These are phyloP conservation scores for Enteromius paludinosus DNA, from an alignment of 2,797 vertebrate genomes.

Conservation along the genomic window DNA sequence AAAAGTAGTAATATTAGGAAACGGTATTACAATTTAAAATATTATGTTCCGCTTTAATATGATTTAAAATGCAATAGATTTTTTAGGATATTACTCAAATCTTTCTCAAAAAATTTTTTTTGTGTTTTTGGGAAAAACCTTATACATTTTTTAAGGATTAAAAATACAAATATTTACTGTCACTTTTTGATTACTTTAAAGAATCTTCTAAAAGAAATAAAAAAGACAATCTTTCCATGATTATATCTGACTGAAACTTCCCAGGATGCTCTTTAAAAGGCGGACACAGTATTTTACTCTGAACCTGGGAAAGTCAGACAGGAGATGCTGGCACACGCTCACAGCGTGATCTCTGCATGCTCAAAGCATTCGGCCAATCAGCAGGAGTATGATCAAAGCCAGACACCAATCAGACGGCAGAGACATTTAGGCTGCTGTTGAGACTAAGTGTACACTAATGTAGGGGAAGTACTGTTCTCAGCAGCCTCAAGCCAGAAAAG, in stretches of 20 bases:
- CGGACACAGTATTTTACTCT: neutral
- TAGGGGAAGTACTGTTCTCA: conserved; percentile 5
- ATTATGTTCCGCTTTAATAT: neutral
- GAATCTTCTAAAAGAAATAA: neutral
- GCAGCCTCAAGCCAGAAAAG: neutral
- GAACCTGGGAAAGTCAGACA: conserved; percentile 4
- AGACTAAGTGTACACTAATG: neutral
- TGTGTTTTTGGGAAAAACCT: neutral
- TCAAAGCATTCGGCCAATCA: conserved; percentile 34
- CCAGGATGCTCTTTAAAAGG: conserved; percentile 20
- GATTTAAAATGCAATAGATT: neutral
- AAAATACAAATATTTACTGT: neutral
- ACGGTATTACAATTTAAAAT: neutral
- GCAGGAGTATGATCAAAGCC: conserved; percentile 8
- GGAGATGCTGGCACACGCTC: conserved; percentile 24
- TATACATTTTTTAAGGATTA: neutral
- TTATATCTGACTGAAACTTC: neutral
- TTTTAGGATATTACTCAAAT: neutral
- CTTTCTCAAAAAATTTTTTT: no score
- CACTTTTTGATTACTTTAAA: neutral
- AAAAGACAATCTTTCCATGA: neutral
- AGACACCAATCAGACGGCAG: conserved; percentile 42
- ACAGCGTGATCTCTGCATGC: conserved; percentile 47
- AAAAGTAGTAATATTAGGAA: neutral
- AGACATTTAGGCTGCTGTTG: conserved; percentile 14